Base-by-base conservation (phyloP, 2,797 vertebrate genomes). In the Lepidocolaptes lacrymiger region DNA sequence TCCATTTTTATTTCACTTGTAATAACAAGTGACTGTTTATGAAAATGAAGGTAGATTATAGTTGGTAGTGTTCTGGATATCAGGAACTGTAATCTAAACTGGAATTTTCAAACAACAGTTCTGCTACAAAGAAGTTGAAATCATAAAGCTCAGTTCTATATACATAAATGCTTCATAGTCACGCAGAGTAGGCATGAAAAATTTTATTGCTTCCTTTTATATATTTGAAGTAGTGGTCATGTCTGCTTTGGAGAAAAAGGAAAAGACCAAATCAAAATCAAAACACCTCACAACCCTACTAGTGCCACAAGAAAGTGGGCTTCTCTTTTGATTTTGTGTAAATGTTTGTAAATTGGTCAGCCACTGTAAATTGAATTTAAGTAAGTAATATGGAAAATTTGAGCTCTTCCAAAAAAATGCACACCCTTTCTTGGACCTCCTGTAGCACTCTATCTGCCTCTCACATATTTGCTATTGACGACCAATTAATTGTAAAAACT, bases 361-460 rank as follows among this genome's bases (percentile, higher is more conserved):
- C 77, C 69, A 66, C 68, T 97, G 77, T 97, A 96, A 96, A 97
- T 72, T 89, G 51, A 94, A 93, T 95, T 93, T 58, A 54, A 91
- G 69, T 94, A 94, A 88, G 22, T 91, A 80, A 94, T 90, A 61
- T 62, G 91, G 69, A 96, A 96, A 94, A 91, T 76, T 90, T 77
- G 68, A 96, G 75, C 59, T 94, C 96, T 97, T 96, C 78, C 54
- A 86, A 77, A 56, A 69, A 34, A 39, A 32, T 86, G 69, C 64
- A 88, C 85, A 75, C 85, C 41, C 76, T 97, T 72, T 96, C 96
- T 93, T 95, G 92, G 67, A 97, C 67, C 86, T 97, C 37, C 91
- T 95, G 63, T 93, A 95, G 95, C 91, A 98, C 96, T 97, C 34
- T 97, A 96, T 95, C 71, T 97, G 91, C 91, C 87, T 96, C 81